Base-by-base conservation (phyloP, 1,140 invertebrate genomes). In the Heliconius hewitsoni region DNA sequence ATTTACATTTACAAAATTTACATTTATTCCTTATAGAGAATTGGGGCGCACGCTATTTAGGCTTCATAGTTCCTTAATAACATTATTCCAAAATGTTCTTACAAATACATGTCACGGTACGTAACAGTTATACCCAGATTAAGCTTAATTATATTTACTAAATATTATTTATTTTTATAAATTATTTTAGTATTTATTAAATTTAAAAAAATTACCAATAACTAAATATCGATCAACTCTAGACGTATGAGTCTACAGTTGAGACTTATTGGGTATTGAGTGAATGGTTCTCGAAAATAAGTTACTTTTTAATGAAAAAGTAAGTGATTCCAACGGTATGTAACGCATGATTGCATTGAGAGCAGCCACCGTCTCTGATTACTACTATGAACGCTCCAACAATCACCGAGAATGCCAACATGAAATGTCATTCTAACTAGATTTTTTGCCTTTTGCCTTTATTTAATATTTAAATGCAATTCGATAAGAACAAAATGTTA, bases 41-140 rank as follows among this genome's bases (percentile, higher is more conserved):
- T 71, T 80, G 30, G 79, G 76, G 70, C 79, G 70, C 74, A 71
- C 27, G 76, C 57, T 71, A 50, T 80, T 81, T 77, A 81, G 57
- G 70, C 27, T 46, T 71, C 66, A 74, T 81, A 77, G 79, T 81
- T 77, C 70, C 77, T 74, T 73, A 81, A 81, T 81, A 66, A 66
- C 1, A 30, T 66, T 66, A 66, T 66, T 66, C 8, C n/a, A 27
- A 66, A 30, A 66, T 66, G n/a, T 66, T 66, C 60, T 66, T 66
- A 66, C 55, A 57, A 57, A 57, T 57, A 57, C n/a, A n/a, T n/a
- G 8, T 57, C n/a, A 23, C 55, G n/a, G 9, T 23, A 57, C 19
- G 11, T 23, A 57, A 23, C 23, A 23, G n/a, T 8, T 60, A 27
- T 1, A 23, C 23, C 23, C 8, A 66, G 8, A 66, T 30, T 60